Base-by-base conservation (phyloP, 2,888 invertebrate species). In the Drosophila borealis region DNA sequence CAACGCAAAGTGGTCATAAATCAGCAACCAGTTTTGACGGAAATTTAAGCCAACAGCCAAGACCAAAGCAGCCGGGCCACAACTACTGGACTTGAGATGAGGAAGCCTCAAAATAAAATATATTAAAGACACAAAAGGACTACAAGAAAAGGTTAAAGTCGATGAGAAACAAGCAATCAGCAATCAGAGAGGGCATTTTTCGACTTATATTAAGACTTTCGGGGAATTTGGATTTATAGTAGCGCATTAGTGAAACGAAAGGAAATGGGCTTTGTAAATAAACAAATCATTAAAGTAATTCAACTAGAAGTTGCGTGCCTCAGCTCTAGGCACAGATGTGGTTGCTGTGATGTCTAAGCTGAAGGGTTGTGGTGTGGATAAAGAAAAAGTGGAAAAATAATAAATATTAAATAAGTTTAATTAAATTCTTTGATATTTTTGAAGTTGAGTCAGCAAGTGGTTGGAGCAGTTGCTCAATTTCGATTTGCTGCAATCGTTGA, bases 1-100 rank as follows among this genome's bases (percentile, higher is more conserved):
- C 64, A 39, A 25, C 45, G 59, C 57, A 48, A 53, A 61, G 51
- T 64, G 68, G 71, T 70, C 66, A 86, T 84, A 84, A 84, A 84
- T 84, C 86, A 84, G 83, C 71, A 19, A 57, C 56, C 74, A 77
- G 46, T 75, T 81, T 79, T 84, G 86, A 84, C 77, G 83, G 86
- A 81, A 84, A 84, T 71, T 68, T 64, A 83, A 84, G 69, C 72
- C 76, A 70, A 57, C 59, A 55, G 63, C 49, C 14, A 50, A 21
- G 53, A 48, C 11, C 51, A 13, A 29, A 33, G 13, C 36, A 36
- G 11, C 29, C 13, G 36, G 6, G 33, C 37, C 11, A 37, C 53
- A 33, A 4, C 39, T 37, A n/a, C 57, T 53, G 54, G 41, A 36
- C 46, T 41, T 21, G 37, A 46, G 54, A 46, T 34, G 11, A 34